phyloP scores from a whole-genome alignment of 2,113 vertebrate genomes.

The Lanius ludovicianus region DNA sequence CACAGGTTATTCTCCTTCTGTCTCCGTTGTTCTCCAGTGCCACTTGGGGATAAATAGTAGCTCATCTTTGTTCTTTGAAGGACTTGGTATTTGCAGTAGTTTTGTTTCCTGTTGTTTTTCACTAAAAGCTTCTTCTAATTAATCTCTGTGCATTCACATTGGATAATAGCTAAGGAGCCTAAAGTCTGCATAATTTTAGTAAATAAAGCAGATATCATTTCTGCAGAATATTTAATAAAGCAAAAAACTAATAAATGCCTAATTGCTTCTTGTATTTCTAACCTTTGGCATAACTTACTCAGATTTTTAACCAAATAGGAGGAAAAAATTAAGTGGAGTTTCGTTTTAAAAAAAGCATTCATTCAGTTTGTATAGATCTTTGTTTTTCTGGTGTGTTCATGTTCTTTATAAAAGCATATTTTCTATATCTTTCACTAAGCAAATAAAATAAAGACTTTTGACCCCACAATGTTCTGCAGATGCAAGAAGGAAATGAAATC shows the following conservation, averaged over 20 bases:
- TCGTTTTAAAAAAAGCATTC: neutral
- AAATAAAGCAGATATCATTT: slow-evolving; percentile 3
- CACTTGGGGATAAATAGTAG: neutral
- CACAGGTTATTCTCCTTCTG: neutral
- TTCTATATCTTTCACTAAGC: neutral
- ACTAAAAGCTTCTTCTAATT: neutral
- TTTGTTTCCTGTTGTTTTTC: neutral
- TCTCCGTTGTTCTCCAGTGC: neutral
- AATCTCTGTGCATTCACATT: neutral
- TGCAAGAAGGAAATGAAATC: slow-evolving; percentile 33
- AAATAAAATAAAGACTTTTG: slow-evolving; percentile 37
- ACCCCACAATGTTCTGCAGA: neutral
- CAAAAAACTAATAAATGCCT: neutral
- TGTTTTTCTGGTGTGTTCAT: neutral
- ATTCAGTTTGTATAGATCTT: neutral
- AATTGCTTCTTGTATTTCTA: neutral
- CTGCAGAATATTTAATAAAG: neutral
- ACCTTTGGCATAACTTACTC: neutral
- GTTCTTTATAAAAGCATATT: slow-evolving; percentile 2
- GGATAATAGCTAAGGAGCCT: neutral
- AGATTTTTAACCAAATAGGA: neutral
- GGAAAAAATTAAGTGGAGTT: neutral
- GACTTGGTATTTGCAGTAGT: neutral
- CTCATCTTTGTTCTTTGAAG: neutral
- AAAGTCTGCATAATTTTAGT: neutral